Conservation (phyloP, 2,888 invertebrate genomes). For the Microchrysa polita region DNA sequence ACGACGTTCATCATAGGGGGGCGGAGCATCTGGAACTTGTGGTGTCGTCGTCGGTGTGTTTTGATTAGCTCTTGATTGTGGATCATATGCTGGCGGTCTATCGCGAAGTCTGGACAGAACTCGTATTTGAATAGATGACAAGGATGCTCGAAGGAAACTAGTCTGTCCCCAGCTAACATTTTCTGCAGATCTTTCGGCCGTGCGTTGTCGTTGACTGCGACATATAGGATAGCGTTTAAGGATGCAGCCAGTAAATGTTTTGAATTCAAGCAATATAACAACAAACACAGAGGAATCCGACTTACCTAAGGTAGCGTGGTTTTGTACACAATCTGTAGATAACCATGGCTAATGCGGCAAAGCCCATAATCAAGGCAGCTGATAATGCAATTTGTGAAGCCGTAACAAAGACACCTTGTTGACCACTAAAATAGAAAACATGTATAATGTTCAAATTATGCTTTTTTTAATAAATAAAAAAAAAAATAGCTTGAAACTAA, state of each 20-base stretch:
- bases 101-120: constrained; percentile 53
- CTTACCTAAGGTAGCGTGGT: constrained; percentile 52
- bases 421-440: constrained; percentile 7
- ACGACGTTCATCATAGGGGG: constrained; percentile 51
- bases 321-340: constrained; percentile 54
- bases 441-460: no score
- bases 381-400: constrained; percentile 55
- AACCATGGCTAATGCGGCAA: constrained; percentile 54
- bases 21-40: constrained; percentile 50
- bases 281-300: not conserved
- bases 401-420: constrained; percentile 51
- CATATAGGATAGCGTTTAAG: not conserved
- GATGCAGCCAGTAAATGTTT: not conserved
- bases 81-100: constrained; percentile 54
- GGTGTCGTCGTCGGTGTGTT: not conserved
- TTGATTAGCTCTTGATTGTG: constrained; percentile 1
- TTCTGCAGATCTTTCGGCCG: constrained; percentile 47
- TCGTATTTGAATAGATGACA: constrained; percentile 54
- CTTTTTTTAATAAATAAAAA: no score
- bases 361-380: constrained; percentile 54
- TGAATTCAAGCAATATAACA: no score
- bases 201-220: constrained; percentile 50
- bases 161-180: constrained; percentile 45
- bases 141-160: constrained; percentile 51
- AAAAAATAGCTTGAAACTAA: no score